Percentiles rank a stretch among this genome's conserved stretches.
phyloP scores from a whole-genome alignment of 2,888 invertebrate genomes.

The Muschampia plurimacula region DNA sequence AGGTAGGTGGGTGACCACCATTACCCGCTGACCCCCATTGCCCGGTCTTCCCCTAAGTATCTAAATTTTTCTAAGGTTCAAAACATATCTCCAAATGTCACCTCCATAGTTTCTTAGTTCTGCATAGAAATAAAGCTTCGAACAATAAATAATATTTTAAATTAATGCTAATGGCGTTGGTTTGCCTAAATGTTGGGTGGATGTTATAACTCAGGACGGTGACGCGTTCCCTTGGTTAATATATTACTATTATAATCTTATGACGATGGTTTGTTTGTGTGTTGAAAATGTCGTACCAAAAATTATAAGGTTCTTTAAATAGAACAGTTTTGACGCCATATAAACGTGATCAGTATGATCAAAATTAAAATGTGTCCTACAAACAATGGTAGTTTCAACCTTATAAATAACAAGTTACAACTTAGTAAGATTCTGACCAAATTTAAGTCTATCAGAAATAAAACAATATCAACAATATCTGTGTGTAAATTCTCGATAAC shows the following conservation, averaged over 20 bases:
- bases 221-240: conserved; percentile 68
- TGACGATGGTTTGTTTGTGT: conserved; percentile 24
- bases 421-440: background rate
- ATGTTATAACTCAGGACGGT: conserved; percentile 75
- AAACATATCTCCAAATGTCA: background rate
- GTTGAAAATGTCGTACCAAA: background rate
- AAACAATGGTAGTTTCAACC: too few relatives aligned
- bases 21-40: too few relatives aligned
- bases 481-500: background rate
- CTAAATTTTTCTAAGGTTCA: too few relatives aligned
- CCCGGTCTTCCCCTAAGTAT: too few relatives aligned
- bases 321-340: background rate
- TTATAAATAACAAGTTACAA: too few relatives aligned
- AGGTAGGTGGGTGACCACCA: too few relatives aligned
- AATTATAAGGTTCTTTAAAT: background rate
- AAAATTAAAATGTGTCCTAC: too few relatives aligned
- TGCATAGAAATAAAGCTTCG: conserved; percentile 60
- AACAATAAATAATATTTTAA: conserved; percentile 85
- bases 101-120: conserved; percentile 29
- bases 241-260: conserved; percentile 47
- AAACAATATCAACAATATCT: background rate
- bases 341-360: too few relatives aligned
- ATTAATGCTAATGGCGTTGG: conserved; percentile 83
- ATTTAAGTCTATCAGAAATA: background rate
- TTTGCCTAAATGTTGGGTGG: conserved; percentile 77